Evolutionary conservation across 2,113 vertebrate species (phyloP).

Genomic region (Notiomystis cincta): DNA sequence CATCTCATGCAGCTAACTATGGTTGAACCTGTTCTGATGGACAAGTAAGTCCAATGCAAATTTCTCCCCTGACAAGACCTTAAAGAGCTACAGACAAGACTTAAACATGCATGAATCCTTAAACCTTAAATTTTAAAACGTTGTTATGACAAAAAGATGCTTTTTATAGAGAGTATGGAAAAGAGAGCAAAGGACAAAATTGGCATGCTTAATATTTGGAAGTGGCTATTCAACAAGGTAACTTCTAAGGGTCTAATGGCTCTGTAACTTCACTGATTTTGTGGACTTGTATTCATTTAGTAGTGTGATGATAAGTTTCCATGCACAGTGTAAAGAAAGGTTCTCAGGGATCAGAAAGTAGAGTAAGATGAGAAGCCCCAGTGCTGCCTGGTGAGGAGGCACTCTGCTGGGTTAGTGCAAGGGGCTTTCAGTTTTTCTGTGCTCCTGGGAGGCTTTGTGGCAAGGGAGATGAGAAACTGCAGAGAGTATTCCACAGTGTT

Average conservation of each 20-base stretch:
- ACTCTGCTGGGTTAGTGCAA: not conserved
- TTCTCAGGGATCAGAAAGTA: not conserved
- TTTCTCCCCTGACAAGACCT: not conserved
- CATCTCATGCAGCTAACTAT: not conserved
- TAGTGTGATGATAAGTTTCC: not conserved
- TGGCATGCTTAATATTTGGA: not conserved
- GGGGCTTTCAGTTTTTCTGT: not conserved
- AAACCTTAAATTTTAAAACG: not conserved
- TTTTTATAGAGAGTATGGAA: not conserved
- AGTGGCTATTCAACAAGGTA: not conserved
- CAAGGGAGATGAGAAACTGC: not conserved
- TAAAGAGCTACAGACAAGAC: not conserved
- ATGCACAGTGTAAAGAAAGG: not conserved
- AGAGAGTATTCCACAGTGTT: not conserved
- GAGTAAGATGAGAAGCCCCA: constrained; percentile 36
- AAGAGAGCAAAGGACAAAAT: not conserved
- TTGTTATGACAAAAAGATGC: not conserved
- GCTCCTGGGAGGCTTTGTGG: not conserved
- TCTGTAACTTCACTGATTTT: not conserved
- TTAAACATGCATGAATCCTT: not conserved
- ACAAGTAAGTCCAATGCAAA: not conserved
- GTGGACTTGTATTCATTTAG: not conserved
- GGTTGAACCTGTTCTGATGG: not conserved
- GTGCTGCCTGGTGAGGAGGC: not conserved
- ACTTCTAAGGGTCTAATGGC: not conserved